Evolutionary conservation across 2,113 vertebrate species (phyloP).

Genomic region (Dipodomys spectabilis): DNA sequence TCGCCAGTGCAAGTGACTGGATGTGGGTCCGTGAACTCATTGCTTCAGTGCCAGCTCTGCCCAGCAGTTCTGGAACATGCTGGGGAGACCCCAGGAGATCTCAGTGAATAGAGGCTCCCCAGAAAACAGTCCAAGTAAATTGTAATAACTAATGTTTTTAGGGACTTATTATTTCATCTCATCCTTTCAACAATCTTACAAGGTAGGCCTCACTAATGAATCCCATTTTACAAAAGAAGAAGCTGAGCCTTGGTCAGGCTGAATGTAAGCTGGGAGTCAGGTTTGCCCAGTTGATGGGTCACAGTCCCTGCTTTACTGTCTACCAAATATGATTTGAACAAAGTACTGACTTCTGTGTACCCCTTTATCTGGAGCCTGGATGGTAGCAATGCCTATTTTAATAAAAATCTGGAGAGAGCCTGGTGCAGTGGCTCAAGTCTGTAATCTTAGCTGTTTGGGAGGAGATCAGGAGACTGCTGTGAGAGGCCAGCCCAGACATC

Average conservation of each 20-base stretch:
- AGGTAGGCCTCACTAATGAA: constrained; percentile 8
- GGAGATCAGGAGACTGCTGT: no score
- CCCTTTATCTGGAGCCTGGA: not conserved
- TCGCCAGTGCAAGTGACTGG: not conserved
- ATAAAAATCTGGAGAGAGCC: not conserved
- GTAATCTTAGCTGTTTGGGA: not conserved
- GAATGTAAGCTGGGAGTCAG: not conserved
- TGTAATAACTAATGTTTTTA: not conserved
- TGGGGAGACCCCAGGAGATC: not conserved
- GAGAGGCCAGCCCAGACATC: no score
- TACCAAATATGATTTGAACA: not conserved
- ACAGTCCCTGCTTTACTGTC: not conserved
- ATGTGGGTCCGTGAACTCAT: not conserved
- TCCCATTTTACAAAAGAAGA: constrained; percentile 37
- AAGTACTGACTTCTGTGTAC: not conserved
- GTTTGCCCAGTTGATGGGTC: no score
- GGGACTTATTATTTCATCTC: not conserved
- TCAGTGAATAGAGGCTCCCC: not conserved
- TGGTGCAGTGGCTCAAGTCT: no score
- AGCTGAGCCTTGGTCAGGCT: not conserved
- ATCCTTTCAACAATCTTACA: constrained; percentile 16
- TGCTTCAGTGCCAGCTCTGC: not conserved
- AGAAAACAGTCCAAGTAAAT: not conserved
- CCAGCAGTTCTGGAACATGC: not conserved
- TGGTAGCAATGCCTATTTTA: not conserved